These are phyloP conservation scores for Lepus townsendii DNA, from an alignment of 2,797 vertebrate genomes.

Conservation along the genomic window DNA sequence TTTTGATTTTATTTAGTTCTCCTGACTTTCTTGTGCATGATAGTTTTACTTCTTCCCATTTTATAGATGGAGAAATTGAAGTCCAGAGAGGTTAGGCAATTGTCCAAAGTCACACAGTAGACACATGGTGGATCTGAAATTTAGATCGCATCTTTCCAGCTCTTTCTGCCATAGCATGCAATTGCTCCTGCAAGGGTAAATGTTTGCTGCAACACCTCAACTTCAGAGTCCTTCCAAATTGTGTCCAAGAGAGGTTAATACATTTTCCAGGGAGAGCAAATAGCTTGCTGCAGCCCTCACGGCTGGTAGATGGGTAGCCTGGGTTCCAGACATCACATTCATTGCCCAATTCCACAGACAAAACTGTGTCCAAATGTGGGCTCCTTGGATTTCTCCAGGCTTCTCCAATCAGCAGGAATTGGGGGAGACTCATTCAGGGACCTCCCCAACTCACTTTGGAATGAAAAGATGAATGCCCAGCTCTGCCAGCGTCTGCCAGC, in stretches of 20 bases:
- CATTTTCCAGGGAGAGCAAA: not conserved
- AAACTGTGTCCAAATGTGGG: not conserved
- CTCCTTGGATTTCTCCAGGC: not conserved
- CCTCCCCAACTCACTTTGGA: not conserved
- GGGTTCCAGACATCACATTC: not conserved
- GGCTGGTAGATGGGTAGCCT: not conserved
- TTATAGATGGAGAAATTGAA: not conserved
- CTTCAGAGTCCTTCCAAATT: not conserved
- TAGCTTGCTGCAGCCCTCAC: not conserved
- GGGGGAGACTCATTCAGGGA: not conserved
- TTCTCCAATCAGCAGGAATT: not conserved
- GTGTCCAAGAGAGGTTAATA: not conserved
- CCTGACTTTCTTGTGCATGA: not conserved
- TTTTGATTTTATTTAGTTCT: constrained; percentile 11
- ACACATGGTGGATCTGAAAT: not conserved
- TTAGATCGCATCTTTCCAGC: not conserved
- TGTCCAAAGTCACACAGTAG: not conserved
- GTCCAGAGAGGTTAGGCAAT: not conserved
- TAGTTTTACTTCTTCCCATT: not conserved
- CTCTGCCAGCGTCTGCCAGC: not conserved
- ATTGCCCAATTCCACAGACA: not conserved
- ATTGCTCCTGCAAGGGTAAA: not conserved
- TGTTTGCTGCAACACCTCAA: not conserved
- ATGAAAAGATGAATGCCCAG: not conserved
- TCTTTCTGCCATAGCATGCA: not conserved